Conservation (phyloP, 1,140 invertebrate species). For the Bemisia tabaci region DNA sequence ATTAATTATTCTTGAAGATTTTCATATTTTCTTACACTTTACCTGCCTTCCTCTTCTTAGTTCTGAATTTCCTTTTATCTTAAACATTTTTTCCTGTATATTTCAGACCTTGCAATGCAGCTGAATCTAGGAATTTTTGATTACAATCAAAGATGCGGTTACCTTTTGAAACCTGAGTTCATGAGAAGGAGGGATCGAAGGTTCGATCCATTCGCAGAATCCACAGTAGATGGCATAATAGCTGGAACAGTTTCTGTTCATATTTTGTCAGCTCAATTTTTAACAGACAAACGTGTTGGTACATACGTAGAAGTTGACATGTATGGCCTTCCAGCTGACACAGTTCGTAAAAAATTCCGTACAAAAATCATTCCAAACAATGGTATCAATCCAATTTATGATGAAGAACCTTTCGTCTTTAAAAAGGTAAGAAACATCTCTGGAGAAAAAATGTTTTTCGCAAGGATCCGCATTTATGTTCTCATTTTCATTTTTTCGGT, state of each 20-base stretch:
- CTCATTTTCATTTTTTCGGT: no score
- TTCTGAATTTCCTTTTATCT: no score
- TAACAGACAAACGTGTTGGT: slow-evolving; percentile 88
- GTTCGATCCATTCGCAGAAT: slow-evolving; percentile 97
- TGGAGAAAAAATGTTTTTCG: no score
- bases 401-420: slow-evolving; percentile 92
- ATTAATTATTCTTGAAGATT: no score
- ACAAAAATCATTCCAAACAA: slow-evolving; percentile 89
- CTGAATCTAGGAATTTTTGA: slow-evolving; percentile 97
- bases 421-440: slow-evolving; percentile 74
- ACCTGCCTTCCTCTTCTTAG: no score
- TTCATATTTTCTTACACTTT: no score
- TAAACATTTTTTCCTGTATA: no score
- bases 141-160: slow-evolving; percentile 92
- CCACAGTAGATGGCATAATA: slow-evolving; percentile 97
- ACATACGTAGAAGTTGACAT: slow-evolving; percentile 99
- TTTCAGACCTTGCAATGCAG: slow-evolving; percentile 90
- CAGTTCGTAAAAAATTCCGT: slow-evolving; percentile 89
- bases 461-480: no score
- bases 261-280: slow-evolving; percentile 80
- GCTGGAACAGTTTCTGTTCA: slow-evolving; percentile 89
- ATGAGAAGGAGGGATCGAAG: slow-evolving; percentile 88
- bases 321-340: slow-evolving; percentile 97
- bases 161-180: slow-evolving; percentile 94
- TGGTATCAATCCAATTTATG: slow-evolving; percentile 90